These are phyloP conservation scores for Peromyscus polionotus DNA, from an alignment of 2,113 vertebrate genomes.

Conservation along the genomic window DNA sequence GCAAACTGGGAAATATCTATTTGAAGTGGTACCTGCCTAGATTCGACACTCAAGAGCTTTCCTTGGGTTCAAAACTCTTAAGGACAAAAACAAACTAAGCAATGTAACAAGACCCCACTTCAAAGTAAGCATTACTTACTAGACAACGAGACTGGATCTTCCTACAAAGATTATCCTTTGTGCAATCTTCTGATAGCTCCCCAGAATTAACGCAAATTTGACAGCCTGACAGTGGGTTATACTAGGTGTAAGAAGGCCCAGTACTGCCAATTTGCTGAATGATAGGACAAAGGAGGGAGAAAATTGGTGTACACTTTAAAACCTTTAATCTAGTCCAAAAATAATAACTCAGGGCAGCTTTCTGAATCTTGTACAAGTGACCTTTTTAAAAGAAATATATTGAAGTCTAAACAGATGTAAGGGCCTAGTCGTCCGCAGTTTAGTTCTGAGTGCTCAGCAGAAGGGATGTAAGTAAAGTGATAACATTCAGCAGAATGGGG, in stretches of 20 bases:
- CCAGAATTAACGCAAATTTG: slow-evolving; percentile 17
- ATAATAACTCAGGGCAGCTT: neutral
- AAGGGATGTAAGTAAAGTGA: no score
- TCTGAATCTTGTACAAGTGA: neutral
- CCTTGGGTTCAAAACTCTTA: neutral
- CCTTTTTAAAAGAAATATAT: neutral
- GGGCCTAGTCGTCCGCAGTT: neutral
- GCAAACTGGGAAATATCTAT: neutral
- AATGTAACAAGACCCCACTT: neutral
- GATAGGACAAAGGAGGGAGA: neutral
- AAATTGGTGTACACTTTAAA: neutral
- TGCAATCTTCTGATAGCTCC: neutral
- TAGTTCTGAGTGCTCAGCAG: neutral
- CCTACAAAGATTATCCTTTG: neutral
- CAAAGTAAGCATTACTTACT: neutral
- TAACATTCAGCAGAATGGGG: neutral
- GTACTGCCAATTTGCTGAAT: neutral
- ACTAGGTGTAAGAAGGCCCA: neutral
- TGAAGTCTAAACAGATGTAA: neutral
- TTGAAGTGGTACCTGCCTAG: neutral
- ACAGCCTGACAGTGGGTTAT: neutral
- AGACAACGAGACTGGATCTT: neutral
- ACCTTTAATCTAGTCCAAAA: neutral
- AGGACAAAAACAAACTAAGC: neutral
- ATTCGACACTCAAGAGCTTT: neutral